A percentile compares a stretch with the other conserved stretches of the same genome.
phyloP scores from a whole-genome alignment of 2,797 vertebrate species.

The Enteromius viviparus region DNA sequence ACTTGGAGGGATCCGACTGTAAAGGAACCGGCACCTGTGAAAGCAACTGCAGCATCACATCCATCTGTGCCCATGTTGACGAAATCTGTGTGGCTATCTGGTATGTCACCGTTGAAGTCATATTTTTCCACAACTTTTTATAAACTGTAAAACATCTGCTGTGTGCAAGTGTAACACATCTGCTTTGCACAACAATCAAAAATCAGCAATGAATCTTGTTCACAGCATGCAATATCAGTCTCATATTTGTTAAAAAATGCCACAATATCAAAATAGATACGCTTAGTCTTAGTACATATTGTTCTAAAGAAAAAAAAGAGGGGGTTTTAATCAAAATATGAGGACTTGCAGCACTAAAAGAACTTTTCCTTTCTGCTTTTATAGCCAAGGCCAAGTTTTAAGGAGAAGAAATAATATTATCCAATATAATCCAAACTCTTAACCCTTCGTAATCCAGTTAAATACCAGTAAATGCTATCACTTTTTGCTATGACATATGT shows the following conservation, averaged over 20 bases:
- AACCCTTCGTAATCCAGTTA: not conserved
- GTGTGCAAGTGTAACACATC: not conserved
- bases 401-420: not conserved
- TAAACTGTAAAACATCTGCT: constrained; percentile 11
- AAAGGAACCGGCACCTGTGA: constrained; percentile 68
- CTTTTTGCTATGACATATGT: constrained; percentile 19
- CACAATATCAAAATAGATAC: not conserved
- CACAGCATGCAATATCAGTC: not conserved
- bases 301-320: not conserved
- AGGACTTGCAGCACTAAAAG: not conserved
- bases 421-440: not conserved
- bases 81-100: constrained; percentile 80
- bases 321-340: not conserved
- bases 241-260: not conserved
- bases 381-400: not conserved
- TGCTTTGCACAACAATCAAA: not conserved
- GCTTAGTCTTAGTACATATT: not conserved
- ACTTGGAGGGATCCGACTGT: constrained; percentile 68
- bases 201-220: not conserved
- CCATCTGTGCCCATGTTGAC: constrained; percentile 54
- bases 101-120: constrained; percentile 62
- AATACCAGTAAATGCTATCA: not conserved
- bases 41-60: constrained; percentile 73
- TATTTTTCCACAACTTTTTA: not conserved
- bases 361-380: not conserved